phyloP scores from a whole-genome alignment of 2,113 vertebrate genomes.

The Ictidomys tridecemlineatus region DNA sequence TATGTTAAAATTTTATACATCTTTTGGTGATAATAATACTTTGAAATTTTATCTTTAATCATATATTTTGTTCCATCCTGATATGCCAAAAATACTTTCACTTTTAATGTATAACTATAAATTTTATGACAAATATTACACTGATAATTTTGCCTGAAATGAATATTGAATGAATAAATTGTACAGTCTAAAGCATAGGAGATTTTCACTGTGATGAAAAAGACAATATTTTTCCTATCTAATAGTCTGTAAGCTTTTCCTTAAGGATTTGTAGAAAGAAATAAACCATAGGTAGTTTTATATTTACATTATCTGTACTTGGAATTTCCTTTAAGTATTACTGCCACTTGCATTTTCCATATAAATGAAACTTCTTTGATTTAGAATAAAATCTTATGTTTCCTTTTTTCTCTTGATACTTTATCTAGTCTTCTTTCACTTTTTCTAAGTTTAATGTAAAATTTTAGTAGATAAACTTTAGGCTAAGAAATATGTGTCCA shows the following conservation, averaged over 20 bases:
- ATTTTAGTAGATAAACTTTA: not conserved
- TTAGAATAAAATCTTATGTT: not conserved
- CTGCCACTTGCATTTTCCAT: not conserved
- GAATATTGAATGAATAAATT: not conserved
- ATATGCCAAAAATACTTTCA: not conserved
- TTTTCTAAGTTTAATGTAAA: not conserved
- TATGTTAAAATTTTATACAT: not conserved
- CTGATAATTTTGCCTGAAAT: not conserved
- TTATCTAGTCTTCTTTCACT: not conserved
- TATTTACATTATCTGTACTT: not conserved
- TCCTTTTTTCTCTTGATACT: not conserved
- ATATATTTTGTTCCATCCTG: not conserved
- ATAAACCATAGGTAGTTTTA: not conserved
- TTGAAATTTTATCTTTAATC: not conserved
- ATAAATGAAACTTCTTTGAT: slow-evolving; percentile 3
- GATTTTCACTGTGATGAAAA: not conserved
- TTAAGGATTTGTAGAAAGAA: not conserved
- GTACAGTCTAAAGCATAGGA: not conserved
- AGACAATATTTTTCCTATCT: not conserved
- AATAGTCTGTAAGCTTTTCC: not conserved
- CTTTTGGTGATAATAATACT: not conserved
- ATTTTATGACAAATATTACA: not conserved
- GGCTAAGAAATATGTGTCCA: not conserved
- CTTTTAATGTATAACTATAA: not conserved
- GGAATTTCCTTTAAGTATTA: not conserved